Evolutionary conservation across 2,888 invertebrate species (phyloP), one percentile per base, ranked within the genome.

Genomic region (Andrena trimmerana): DNA sequence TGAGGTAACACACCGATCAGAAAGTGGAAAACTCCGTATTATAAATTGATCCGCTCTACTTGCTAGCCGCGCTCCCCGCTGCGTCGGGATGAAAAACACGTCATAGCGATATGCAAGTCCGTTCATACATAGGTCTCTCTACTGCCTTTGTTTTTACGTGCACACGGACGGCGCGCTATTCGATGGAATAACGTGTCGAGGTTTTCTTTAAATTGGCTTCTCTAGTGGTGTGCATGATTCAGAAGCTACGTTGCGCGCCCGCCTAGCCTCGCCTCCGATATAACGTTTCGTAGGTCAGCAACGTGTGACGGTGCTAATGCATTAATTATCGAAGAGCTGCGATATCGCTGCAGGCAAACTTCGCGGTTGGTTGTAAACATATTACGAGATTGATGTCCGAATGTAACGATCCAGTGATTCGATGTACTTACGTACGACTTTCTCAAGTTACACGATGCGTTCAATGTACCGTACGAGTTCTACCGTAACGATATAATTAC

Each of bases 1-100:
- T 93, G 88, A 93, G 94, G 94, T 94, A 94, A 80, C 16, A 36
- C 42, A 68, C 1, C n/a, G 68, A 33, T 7, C 8, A 4, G 6
- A 31, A 54, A 31, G 57, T 29, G 52, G n/a, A 67, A n/a, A 57
- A 60, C 3, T 20, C 65, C 16, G 20, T 50, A 24, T 20, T 10
- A 27, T 24, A 42, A 59, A 50, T 36, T 33, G 16, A 5, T 8
- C 8, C 24, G 52, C 36, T 69, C 69, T 59, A 69, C 60, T 66
- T 66, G 42, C 42, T 16, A 16, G 16, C 42, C 16, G 13, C 13
- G 42, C 42, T 13, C 13, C 42, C 13, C 42, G 42, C 42, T 13
- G 42, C 42, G 13, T 3, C 42, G 42, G 42, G 42, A 42, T 42
- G 42, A 16, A 16, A 42, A 16, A 42, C 42, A 42, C 42, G 42